Percentiles rank a stretch among this genome's conserved stretches.
Evolutionary conservation across 2,113 vertebrate genomes (phyloP).

Genomic region (Grammomys dolichurus): DNA sequence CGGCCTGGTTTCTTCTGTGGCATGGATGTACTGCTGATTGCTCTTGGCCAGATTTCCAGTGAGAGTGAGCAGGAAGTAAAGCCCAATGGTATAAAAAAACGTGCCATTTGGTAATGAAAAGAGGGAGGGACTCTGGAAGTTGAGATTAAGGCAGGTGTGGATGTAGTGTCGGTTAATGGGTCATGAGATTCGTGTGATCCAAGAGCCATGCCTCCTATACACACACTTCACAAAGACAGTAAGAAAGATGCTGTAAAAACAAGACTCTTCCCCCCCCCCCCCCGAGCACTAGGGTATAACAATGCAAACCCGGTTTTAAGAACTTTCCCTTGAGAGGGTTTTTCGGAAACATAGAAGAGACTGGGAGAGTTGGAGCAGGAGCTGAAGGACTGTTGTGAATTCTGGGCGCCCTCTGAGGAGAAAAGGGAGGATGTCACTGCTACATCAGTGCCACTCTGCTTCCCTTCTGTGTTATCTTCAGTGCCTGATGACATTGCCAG

Average conservation of each 20-base stretch:
- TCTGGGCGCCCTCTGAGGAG: too few relatives aligned
- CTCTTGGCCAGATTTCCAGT: not conserved
- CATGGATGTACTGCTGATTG: not conserved
- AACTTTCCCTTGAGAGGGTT: not conserved
- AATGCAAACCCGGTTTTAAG: not conserved
- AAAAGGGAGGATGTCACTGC: slow-evolving; percentile 76
- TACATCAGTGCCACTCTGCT: slow-evolving; percentile 34
- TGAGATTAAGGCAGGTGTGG: not conserved
- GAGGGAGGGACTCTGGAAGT: not conserved
- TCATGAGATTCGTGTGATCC: not conserved
- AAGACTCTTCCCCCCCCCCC: not conserved
- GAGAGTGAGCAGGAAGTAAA: not conserved
- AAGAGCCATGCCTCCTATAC: too few relatives aligned
- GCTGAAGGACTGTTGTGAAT: too few relatives aligned
- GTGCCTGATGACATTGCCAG: slow-evolving; percentile 52
- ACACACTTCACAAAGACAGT: not conserved
- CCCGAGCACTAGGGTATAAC: not conserved
- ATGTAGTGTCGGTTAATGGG: too few relatives aligned
- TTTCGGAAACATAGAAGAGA: too few relatives aligned
- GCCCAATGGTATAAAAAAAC: not conserved
- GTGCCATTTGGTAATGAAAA: not conserved
- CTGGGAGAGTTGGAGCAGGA: too few relatives aligned
- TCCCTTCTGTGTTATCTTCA: slow-evolving; percentile 60
- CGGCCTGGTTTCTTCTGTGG: not conserved
- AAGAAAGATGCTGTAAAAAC: not conserved